phyloP scores from a whole-genome alignment of 2,888 invertebrate species.

The Dasypogon diadema region DNA sequence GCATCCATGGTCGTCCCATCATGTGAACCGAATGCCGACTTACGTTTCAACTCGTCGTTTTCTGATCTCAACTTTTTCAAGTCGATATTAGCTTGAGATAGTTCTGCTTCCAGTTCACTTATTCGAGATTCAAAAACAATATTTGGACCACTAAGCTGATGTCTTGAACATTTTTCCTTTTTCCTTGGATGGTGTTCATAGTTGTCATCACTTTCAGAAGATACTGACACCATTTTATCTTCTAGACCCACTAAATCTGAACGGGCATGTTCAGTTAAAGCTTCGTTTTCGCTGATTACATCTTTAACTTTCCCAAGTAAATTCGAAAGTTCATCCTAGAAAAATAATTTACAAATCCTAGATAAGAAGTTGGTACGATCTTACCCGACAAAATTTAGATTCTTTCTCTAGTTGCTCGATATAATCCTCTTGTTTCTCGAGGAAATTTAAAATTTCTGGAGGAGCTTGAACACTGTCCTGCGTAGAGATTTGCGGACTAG shows the following conservation, averaged over 20 bases:
- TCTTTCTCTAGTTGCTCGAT: conserved; percentile 88
- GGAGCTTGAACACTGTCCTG: conserved; percentile 69
- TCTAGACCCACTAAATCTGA: conserved; percentile 74
- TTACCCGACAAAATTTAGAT: conserved; percentile 83
- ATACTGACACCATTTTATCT: conserved; percentile 64
- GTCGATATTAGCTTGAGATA: conserved; percentile 82
- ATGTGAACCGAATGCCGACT: conserved; percentile 64
- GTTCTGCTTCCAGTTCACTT: conserved; percentile 85
- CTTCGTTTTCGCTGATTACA: conserved; percentile 86
- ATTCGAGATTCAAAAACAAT: conserved; percentile 88
- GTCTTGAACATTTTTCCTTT: conserved; percentile 61
- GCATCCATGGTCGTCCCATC: conserved; percentile 70
- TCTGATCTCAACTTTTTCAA: conserved; percentile 79
- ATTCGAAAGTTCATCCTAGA: conserved; percentile 81
- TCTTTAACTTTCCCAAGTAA: conserved; percentile 86
- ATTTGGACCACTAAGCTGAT: conserved; percentile 78
- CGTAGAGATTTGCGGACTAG: conserved; percentile 63
- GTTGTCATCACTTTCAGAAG: conserved; percentile 71
- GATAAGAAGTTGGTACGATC: too few relatives aligned
- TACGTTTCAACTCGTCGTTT: conserved; percentile 70
- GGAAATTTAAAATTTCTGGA: conserved; percentile 81
- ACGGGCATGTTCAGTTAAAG: conserved; percentile 82
- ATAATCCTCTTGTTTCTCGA: conserved; percentile 88
- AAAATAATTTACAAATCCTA: too few relatives aligned
- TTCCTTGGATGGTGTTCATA: conserved; percentile 58